Base-by-base conservation (phyloP, 2,888 invertebrate species). In the Halictus ligatus region DNA sequence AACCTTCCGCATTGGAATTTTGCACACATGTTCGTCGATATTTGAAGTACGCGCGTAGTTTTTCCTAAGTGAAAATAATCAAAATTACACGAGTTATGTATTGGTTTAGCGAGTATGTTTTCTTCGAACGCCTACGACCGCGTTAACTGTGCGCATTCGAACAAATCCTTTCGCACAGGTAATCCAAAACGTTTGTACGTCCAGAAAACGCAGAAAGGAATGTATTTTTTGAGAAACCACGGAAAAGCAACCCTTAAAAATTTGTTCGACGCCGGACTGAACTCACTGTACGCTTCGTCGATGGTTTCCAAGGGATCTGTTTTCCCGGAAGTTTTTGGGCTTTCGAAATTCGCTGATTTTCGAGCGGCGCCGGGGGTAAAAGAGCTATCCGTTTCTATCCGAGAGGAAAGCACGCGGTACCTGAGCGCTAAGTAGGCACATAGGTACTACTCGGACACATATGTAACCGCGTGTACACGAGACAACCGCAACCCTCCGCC, bases 401-500 rank as follows among this genome's bases (percentile, higher is more conserved):
- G 8, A 60, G 13, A 54, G 43, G 43, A 75, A 82, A 72, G 73
- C 58, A 25, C 60, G 5, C 15, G 43, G 54, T 87, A 88, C 81
- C 84, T 84, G 84, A 75, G 58, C 50, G 76, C 35, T 85, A 78
- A 80, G 80, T 78, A 87, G 78, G 75, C 80, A 82, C 78, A 81
- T 78, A 84, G 81, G 85, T 89, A 84, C 79, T 54, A n/a, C 78
- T 35, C 75, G 71, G 81, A 81, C 88, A 90, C 83, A 88, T 86
- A 85, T 90, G 89, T 89, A 90, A 82, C 89, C 81, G 80, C 84
- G 84, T 84, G 85, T 87, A 85, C 86, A 84, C 87, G 90, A 90
- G 90, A 88, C 90, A 89, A 90, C 92, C 88, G 88, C 91, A 92
- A 92, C 93, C 88, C 87, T 86, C 88, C 80, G 83, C 77, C 54